Base-by-base conservation (phyloP, 2,888 invertebrate species). In the Chrysotoxum bicinctum region DNA sequence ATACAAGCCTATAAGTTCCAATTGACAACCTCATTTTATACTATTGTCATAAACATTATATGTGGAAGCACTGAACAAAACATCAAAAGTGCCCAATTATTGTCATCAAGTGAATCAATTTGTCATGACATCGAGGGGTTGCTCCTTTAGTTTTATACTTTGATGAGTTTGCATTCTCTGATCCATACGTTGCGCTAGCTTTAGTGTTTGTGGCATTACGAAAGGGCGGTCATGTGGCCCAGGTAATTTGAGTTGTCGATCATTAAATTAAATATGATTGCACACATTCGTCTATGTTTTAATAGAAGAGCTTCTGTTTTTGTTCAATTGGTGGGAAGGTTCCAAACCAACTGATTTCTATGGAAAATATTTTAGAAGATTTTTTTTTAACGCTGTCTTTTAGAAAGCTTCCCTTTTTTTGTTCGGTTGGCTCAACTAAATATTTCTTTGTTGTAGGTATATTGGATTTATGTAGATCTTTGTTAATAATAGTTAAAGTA, bases 91-190 rank as follows among this genome's bases (percentile, higher is more conserved):
- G 76, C 72, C 80, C 80, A 85, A 85, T 85, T 85, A 85, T 85
- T 80, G 84, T 85, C 80, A 85, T 85, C 84, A 85, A 80, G 68
- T 68, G 84, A 85, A 80, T 85, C 84, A 85, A 85, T 85, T 85
- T 80, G 80, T 85, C 84, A 85, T 85, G 84, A 85, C 75, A 85
- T 85, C 80, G 84, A 75, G 84, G 84, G 84, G 79, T 68, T 84
- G 83, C 23, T 75, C 56, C 50, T 37, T 45, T 32, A 16, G 1
- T 60, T 30, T 12, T 50, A 35, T 21, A 19, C 16, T 16, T 32
- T n/a, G 60, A n/a, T 32, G 19, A 64, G 43, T 19, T 37, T 35
- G 26, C 45, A 40, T 19, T 64, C 45, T 26, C 21, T 50, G 52
- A 75, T 56, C 66, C 56, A 66, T 75, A 58, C 45, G 66, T 70